Conservation (phyloP, 1,140 invertebrate genomes). For the Drosophila ironensis region DNA sequence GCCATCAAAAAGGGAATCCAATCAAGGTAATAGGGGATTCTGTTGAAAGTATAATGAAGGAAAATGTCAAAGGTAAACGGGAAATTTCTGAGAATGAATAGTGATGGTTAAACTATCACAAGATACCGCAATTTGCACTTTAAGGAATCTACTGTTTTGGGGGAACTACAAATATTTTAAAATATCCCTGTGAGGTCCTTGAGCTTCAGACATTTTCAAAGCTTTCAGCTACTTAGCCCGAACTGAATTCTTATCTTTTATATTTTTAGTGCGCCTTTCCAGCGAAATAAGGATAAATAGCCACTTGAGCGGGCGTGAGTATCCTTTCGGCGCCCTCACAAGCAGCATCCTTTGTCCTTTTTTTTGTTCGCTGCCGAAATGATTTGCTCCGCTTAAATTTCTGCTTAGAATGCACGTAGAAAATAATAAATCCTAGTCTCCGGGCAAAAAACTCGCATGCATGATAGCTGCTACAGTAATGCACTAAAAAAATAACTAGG, state of each 20-base stretch:
- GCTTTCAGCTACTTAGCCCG: slow-evolving; percentile 36
- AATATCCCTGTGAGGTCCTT: slow-evolving; percentile 12
- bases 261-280: slow-evolving; percentile 34
- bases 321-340: slow-evolving; percentile 1
- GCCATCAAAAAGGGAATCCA: slow-evolving; percentile 25
- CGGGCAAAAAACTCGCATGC: slow-evolving; percentile 11
- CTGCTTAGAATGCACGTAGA: slow-evolving; percentile 53
- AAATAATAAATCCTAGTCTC: slow-evolving; percentile 46
- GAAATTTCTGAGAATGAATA: background rate
- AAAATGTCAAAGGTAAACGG: background rate
- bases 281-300: slow-evolving; percentile 64
- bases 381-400: slow-evolving; percentile 46
- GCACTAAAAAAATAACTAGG: slow-evolving; percentile 41
- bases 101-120: too few relatives aligned
- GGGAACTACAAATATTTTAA: too few relatives aligned
- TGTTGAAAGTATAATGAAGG: background rate
- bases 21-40: slow-evolving; percentile 6
- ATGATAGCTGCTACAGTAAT: slow-evolving; percentile 19
- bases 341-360: slow-evolving; percentile 6
- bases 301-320: slow-evolving; percentile 18
- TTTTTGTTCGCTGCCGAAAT: slow-evolving; percentile 21
- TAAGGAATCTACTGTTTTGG: too few relatives aligned
- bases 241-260: slow-evolving; percentile 14
- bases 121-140: too few relatives aligned
- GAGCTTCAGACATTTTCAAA: slow-evolving; percentile 6